Evolutionary conservation across 2,797 vertebrate species (phyloP).

Genomic region (Kryptolebias ocellatus): DNA sequence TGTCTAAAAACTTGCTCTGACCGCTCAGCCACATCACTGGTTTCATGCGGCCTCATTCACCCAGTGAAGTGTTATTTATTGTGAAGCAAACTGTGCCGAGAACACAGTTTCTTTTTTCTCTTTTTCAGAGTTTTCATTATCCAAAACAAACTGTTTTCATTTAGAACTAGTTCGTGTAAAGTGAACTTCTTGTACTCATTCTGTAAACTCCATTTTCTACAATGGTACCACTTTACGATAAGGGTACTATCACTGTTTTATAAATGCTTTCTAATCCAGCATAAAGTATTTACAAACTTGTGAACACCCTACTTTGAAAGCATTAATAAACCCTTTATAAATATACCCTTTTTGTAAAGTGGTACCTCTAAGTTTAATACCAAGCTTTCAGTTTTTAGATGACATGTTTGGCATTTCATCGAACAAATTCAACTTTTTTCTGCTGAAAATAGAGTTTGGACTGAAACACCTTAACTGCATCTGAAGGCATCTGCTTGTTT

Average conservation of each 20-base stretch:
- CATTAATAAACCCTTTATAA: too few relatives aligned
- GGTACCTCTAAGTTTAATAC: not conserved
- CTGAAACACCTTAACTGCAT: slow-evolving; percentile 26
- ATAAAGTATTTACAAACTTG: too few relatives aligned
- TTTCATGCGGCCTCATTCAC: slow-evolving; percentile 30
- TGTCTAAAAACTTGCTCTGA: slow-evolving; percentile 40
- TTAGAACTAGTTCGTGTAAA: not conserved
- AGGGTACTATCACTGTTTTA: too few relatives aligned
- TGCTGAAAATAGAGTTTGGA: not conserved
- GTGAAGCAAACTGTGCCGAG: slow-evolving; percentile 23
- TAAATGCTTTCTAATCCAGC: too few relatives aligned
- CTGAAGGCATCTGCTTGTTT: slow-evolving; percentile 25
- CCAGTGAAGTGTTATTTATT: slow-evolving; percentile 33
- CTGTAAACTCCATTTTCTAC: slow-evolving; percentile 1
- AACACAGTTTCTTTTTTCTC: not conserved
- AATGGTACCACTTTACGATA: too few relatives aligned
- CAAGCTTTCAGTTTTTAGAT: slow-evolving; percentile 4
- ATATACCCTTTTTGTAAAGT: too few relatives aligned
- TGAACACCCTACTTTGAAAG: too few relatives aligned
- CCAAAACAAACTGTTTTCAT: slow-evolving; percentile 7
- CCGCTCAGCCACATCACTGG: slow-evolving; percentile 21
- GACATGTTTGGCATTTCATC: not conserved
- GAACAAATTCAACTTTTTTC: not conserved
- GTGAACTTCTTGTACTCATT: not conserved
- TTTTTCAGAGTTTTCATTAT: slow-evolving; percentile 5